phyloP scores from a whole-genome alignment of 2,888 invertebrate species.

The Abscondita cerata region DNA sequence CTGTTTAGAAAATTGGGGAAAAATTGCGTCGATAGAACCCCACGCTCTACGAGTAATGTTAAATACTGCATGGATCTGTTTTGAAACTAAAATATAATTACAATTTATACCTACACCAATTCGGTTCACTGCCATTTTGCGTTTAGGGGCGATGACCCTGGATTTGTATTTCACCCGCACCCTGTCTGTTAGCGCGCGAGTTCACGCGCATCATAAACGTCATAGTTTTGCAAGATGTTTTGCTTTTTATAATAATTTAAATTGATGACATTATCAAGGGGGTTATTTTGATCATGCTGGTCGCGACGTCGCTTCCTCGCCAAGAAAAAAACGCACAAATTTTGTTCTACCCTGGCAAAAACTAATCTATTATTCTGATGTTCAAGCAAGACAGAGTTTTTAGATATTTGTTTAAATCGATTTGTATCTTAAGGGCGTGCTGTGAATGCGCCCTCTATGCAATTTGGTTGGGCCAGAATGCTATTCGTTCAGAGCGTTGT shows the following conservation, averaged over 20 bases:
- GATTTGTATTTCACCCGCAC: constrained; percentile 60
- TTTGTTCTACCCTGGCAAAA: no score
- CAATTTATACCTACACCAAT: no score
- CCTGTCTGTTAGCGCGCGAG: constrained; percentile 44
- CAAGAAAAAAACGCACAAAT: no score
- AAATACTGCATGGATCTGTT: no score
- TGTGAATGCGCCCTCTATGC: constrained; percentile 27
- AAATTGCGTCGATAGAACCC: no score
- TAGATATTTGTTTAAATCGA: constrained; percentile 20
- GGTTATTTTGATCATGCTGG: no score
- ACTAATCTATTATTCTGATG: neutral
- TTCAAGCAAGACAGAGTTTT: neutral
- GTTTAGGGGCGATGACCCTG: constrained; percentile 58
- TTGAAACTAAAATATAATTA: no score
- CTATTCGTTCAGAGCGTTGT: constrained; percentile 9
- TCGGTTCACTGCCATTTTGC: constrained; percentile 23
- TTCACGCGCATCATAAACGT: constrained; percentile 27
- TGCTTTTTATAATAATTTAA: no score
- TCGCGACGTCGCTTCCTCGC: no score
- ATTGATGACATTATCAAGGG: no score
- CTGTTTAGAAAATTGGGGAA: no score
- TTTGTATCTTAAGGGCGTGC: constrained; percentile 25
- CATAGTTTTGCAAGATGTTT: constrained; percentile 18
- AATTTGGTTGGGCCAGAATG: constrained; percentile 8
- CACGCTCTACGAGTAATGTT: no score